Base-by-base conservation (phyloP, 2,113 vertebrate genomes). In the Toxostoma redivivum region DNA sequence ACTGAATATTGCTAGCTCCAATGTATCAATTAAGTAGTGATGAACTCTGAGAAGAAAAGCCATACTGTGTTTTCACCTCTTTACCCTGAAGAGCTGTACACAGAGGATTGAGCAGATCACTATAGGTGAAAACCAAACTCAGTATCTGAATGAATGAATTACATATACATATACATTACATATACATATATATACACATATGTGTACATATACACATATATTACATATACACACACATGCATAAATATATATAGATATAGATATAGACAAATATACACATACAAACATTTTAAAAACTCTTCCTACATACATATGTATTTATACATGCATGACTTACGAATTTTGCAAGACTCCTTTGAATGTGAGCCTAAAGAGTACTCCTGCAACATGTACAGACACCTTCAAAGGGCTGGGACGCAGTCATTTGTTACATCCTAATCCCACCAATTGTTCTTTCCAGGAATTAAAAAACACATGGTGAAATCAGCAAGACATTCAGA, bases 231-330 rank as follows among this genome's bases (percentile, higher is more conserved):
- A 19, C 6, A 73, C 27, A 38, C 15, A 14, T 11, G 51, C 3
- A 14, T 21, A 37, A 16, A n/a, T 6, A 28, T 14, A 28, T 1
- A 33, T 12, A 48, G 12, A 57, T 48, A 50, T 5, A 47, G 2
- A 62, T 50, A 65, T 3, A 47, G 2, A 62, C 1, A 51, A 3
- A 54, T 2, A 38, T 8, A 81, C 2, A 53, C 5, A 57, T 2
- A 66, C 2, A 44, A 2, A 20, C 15, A 42, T 16, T 22, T 16
- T 3, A 2, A 19, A 44, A 58, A 42, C n/a, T 23, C 13, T n/a
- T 30, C 8, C 12, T 53, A 58, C 33, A 19, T 6, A 20, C 12
- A 1, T 10, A 23, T 20, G 7, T 23, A 19, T 31, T 9, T 48
- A 11, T 31, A 35, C 25, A 37, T 17, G 45, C 9, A 33, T 51